Evolutionary conservation across 1,140 invertebrate species (phyloP).

Genomic region (Chrysomallon squamiferum): DNA sequence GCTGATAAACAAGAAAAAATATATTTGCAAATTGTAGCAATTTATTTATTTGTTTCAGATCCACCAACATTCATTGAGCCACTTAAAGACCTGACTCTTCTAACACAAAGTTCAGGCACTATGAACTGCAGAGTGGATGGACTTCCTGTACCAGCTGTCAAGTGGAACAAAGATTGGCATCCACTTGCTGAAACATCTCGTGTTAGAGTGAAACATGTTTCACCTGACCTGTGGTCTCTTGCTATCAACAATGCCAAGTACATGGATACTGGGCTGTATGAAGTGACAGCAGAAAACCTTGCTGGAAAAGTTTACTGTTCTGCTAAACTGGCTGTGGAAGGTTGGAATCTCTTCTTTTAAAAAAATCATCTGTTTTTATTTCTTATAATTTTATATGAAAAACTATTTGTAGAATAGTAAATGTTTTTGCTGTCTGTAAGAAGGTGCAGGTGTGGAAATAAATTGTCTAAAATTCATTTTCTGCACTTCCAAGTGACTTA

Average conservation of each 20-base stretch:
- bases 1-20: no score
- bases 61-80: constrained; percentile 88
- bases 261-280: constrained; percentile 93
- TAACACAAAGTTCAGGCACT: constrained; percentile 71
- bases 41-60: constrained; percentile 67
- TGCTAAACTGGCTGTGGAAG: constrained; percentile 90
- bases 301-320: constrained; percentile 90
- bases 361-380: no score
- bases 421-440: no score
- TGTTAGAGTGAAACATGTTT: constrained; percentile 51
- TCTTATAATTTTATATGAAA: no score
- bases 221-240: constrained; percentile 84
- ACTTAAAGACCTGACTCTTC: constrained; percentile 77
- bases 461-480: no score
- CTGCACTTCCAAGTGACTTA: no score
- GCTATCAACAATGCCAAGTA: constrained; percentile 84
- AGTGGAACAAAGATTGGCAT: constrained; percentile 82
- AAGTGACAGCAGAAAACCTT: constrained; percentile 87
- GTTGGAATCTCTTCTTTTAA: no score
- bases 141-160: constrained; percentile 91
- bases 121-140: constrained; percentile 88
- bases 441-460: no score
- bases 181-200: constrained; percentile 50
- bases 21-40: no score
- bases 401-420: no score